These are phyloP conservation scores for Scaptomyza flava DNA, from an alignment of 2,888 invertebrate genomes.

Conservation along the genomic window DNA sequence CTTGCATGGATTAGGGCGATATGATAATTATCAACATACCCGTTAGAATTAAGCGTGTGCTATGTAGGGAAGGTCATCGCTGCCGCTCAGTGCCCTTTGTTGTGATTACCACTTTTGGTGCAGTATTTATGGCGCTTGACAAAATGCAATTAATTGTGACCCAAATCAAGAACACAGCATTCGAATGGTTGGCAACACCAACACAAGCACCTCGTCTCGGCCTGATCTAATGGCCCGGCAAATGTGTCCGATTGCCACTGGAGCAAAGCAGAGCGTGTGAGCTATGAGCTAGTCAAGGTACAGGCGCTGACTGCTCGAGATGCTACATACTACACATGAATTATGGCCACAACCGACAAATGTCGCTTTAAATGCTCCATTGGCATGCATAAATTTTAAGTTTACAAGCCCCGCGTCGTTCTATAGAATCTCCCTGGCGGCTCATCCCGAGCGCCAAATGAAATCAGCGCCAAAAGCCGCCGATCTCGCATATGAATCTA, in stretches of 20 bases:
- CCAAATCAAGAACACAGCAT: slow-evolving; percentile 68
- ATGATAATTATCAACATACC: slow-evolving; percentile 34
- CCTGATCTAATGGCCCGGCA: slow-evolving; percentile 59
- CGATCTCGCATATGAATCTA: slow-evolving; percentile 24
- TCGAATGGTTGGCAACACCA: slow-evolving; percentile 66
- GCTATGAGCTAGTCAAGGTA: slow-evolving; percentile 25
- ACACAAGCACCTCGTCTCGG: slow-evolving; percentile 44
- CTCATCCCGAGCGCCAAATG: slow-evolving; percentile 57
- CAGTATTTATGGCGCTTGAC: slow-evolving; percentile 78
- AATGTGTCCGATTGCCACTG: slow-evolving; percentile 57
- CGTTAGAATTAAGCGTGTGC: slow-evolving; percentile 31
- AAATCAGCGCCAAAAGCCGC: slow-evolving; percentile 71
- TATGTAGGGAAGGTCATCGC: slow-evolving; percentile 32
- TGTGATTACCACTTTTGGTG: slow-evolving; percentile 74
- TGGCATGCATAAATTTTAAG: slow-evolving; percentile 72
- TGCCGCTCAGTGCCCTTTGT: slow-evolving; percentile 54
- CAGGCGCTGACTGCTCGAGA: slow-evolving; percentile 47
- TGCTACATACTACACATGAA: slow-evolving; percentile 53
- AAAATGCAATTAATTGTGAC: slow-evolving; percentile 82
- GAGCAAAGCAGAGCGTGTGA: slow-evolving; percentile 24
- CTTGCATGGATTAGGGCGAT: slow-evolving; percentile 2
- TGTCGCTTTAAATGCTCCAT: slow-evolving; percentile 75
- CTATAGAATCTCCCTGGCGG: slow-evolving; percentile 50
- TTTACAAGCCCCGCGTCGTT: slow-evolving; percentile 67
- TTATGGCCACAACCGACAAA: slow-evolving; percentile 65